These are phyloP conservation scores for Carcina quercana DNA, from an alignment of 2,888 invertebrate species.

Conservation along the genomic window DNA sequence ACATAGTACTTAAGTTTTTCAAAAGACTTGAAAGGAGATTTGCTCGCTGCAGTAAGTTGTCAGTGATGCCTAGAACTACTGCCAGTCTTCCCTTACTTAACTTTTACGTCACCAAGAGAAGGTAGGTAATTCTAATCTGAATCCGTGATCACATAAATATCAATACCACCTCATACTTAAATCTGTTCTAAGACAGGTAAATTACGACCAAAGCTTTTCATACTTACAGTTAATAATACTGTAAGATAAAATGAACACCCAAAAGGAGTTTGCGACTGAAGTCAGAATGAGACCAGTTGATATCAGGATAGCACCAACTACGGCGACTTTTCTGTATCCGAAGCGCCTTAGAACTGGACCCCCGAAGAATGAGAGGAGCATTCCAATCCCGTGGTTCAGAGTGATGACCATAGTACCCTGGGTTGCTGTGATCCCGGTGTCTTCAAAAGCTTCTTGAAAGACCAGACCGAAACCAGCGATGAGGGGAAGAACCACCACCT, in stretches of 20 bases:
- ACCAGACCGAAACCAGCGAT: slow-evolving; percentile 80
- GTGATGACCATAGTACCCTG: slow-evolving; percentile 78
- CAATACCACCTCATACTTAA: no score
- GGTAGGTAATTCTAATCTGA: no score
- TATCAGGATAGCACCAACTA: slow-evolving; percentile 69
- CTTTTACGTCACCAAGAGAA: no score
- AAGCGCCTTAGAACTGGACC: slow-evolving; percentile 76
- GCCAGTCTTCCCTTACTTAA: no score
- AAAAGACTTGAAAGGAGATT: no score
- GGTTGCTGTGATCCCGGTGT: slow-evolving; percentile 72
- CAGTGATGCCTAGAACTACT: no score
- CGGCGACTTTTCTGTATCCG: slow-evolving; percentile 79
- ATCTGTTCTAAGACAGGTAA: no score
- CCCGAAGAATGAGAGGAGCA: slow-evolving; percentile 78
- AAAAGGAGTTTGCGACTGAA: slow-evolving; percentile 70
- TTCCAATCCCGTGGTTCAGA: slow-evolving; percentile 79
- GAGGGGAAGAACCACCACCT: slow-evolving; percentile 73
- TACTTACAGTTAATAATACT: slow-evolving; percentile 81
- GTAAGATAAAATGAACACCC: slow-evolving; percentile 76
- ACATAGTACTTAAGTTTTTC: no score
- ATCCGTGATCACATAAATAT: no score
- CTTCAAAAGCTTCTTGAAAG: slow-evolving; percentile 76
- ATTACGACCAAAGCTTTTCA: no score
- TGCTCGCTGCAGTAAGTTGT: no score
- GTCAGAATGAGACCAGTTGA: slow-evolving; percentile 75